Conservation (phyloP, 2,113 vertebrate genomes). For the Orthonyx spaldingii region DNA sequence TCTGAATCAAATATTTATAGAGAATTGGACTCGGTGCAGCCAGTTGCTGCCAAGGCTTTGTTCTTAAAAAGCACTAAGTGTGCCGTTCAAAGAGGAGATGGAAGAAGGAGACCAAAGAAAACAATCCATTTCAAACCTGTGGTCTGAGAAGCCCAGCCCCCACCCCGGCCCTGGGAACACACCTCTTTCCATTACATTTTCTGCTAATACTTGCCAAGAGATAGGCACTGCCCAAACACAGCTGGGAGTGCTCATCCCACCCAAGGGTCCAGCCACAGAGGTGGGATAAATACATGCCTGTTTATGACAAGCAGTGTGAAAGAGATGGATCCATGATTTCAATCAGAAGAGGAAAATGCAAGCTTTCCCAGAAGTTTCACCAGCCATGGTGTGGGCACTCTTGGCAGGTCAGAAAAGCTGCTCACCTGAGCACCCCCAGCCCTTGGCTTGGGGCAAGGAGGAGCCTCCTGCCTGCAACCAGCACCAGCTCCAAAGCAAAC, state of each 20-base stretch:
- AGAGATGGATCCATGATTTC: rapidly evolving
- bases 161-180: background rate
- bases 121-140: background rate
- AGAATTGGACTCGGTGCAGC: background rate
- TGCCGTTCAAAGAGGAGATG: background rate
- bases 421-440: background rate
- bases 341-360: background rate
- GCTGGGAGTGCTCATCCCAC: background rate
- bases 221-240: background rate
- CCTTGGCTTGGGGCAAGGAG: rapidly evolving
- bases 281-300: background rate
- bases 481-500: background rate
- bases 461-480: background rate
- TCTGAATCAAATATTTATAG: constrained; percentile 29
- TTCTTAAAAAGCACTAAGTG: constrained; percentile 30
- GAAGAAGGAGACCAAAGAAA: background rate
- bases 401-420: background rate
- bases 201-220: background rate
- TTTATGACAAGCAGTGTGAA: background rate
- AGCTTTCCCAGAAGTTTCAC: background rate
- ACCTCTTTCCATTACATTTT: background rate
- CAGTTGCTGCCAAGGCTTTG: background rate
- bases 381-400: rapidly evolving
- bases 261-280: background rate
- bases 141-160: background rate